Conservation (phyloP, 2,888 invertebrate genomes). For the Willowsia nigromaculata region DNA sequence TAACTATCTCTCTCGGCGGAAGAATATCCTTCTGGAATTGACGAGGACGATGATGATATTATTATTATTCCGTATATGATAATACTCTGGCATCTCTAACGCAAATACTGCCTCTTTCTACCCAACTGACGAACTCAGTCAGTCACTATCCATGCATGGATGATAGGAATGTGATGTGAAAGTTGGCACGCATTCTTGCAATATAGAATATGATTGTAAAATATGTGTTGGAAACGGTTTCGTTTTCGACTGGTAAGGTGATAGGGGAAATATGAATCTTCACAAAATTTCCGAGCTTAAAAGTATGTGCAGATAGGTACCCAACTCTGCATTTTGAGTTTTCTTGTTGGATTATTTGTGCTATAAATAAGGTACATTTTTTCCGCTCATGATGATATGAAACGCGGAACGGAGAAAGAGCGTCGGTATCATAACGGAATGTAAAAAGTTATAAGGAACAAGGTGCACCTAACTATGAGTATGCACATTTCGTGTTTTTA, state of each 20-base stretch:
- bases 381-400: slow-evolving; percentile 12
- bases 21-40: slow-evolving; percentile 2
- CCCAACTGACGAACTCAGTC: background rate
- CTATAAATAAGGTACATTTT: slow-evolving; percentile 9
- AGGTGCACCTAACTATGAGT: background rate
- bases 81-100: background rate
- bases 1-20: slow-evolving; percentile 9
- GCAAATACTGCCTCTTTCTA: background rate
- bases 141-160: background rate
- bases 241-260: slow-evolving; percentile 17
- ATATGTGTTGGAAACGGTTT: slow-evolving; percentile 51
- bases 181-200: slow-evolving; percentile 19
- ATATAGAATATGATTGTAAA: slow-evolving; percentile 55
- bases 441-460: background rate
- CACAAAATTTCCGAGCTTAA: background rate
- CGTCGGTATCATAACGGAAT: slow-evolving; percentile 45
- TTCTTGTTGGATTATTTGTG: slow-evolving; percentile 29
- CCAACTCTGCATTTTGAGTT: background rate
- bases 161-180: slow-evolving; percentile 30
- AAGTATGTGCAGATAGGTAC: background rate
- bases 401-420: slow-evolving; percentile 17
- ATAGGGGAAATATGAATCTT: background rate
- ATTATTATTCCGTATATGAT: background rate
- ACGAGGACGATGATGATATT: slow-evolving; percentile 11
- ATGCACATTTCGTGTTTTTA: background rate